A percentile compares a stretch with the other conserved stretches of the same genome.
Evolutionary conservation across 2,113 vertebrate genomes (phyloP).

Genomic region (Choloepus hoffmanni): DNA sequence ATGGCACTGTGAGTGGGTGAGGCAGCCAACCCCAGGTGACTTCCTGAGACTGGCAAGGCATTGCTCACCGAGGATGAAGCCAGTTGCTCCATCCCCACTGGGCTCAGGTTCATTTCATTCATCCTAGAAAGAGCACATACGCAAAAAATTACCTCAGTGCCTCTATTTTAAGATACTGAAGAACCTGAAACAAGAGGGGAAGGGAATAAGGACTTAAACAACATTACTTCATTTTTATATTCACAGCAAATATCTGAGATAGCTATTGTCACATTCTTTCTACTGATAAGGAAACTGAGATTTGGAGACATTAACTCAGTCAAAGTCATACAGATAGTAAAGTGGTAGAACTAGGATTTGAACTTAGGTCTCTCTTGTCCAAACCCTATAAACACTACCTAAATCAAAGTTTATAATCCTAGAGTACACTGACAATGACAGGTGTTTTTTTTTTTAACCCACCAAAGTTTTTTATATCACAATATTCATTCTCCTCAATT

Average conservation of each 20-base stretch:
- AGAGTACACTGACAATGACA: background rate
- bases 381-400: background rate
- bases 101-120: slow-evolving; percentile 98
- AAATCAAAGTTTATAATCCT: background rate
- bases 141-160: background rate
- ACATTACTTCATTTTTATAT: background rate
- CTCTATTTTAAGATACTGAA: background rate
- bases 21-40: slow-evolving; percentile 94
- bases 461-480: background rate
- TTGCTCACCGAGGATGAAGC: slow-evolving; percentile 94
- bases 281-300: background rate
- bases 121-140: slow-evolving; percentile 88
- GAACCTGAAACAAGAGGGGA: background rate
- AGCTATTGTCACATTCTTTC: background rate
- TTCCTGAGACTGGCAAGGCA: slow-evolving; percentile 87
- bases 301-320: background rate
- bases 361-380: background rate
- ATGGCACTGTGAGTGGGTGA: slow-evolving; percentile 96
- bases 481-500: background rate
- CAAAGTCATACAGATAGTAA: background rate
- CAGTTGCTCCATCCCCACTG: slow-evolving; percentile 99
- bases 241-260: background rate
- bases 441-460: background rate
- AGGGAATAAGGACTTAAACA: background rate
- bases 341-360: background rate